phyloP scores from a whole-genome alignment of 2,797 vertebrate species.

The Darevskia nairensis region DNA sequence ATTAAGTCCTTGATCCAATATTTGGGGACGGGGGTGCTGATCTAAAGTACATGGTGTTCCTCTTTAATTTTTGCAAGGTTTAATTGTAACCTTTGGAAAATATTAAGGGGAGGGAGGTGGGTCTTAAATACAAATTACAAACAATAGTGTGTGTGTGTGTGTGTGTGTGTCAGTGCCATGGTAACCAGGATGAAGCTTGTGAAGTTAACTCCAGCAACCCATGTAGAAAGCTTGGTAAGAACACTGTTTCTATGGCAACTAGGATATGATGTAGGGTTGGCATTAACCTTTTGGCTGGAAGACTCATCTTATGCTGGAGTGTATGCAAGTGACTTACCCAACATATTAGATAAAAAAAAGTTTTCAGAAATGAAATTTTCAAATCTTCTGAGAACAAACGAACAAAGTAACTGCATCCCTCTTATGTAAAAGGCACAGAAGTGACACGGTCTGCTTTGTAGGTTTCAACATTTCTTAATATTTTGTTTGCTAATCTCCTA shows the following conservation, averaged over 20 bases:
- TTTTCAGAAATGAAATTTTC: neutral
- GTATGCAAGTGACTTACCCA: constrained; percentile 15
- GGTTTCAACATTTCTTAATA: neutral
- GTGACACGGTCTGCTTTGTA: neutral
- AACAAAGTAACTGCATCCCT: neutral
- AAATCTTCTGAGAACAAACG: neutral
- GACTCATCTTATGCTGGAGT: constrained; percentile 8
- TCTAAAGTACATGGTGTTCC: neutral
- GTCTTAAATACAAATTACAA: neutral
- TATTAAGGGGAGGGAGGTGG: neutral
- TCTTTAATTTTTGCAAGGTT: neutral
- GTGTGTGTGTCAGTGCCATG: constrained; percentile 2
- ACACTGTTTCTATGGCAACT: constrained; percentile 27
- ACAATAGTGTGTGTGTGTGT: neutral
- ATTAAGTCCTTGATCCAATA: neutral
- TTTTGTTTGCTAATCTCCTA: neutral
- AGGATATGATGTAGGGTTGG: neutral
- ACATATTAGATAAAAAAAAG: neutral
- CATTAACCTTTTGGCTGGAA: constrained; percentile 25
- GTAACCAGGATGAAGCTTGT: constrained; percentile 29
- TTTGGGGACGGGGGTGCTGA: too few relatives aligned
- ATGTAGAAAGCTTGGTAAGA: constrained; percentile 25
- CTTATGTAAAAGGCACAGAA: neutral
- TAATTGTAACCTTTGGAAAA: too few relatives aligned
- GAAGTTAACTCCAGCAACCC: constrained; percentile 33